Evolutionary conservation across 2,113 vertebrate species (phyloP).

Genomic region (Calonectris borealis): DNA sequence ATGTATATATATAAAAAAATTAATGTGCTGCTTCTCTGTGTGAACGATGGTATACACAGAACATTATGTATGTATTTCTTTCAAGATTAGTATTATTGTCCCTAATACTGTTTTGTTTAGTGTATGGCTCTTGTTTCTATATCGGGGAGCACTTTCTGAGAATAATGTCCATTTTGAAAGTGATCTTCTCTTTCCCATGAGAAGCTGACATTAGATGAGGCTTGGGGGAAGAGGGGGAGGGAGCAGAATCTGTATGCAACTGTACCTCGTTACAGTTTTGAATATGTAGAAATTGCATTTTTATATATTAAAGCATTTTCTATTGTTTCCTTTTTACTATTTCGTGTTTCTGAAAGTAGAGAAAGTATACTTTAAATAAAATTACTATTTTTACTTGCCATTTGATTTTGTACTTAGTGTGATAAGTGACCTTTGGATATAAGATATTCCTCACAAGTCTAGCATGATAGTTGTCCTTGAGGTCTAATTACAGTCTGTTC

Average conservation of each 20-base stretch:
- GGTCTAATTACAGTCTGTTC: constrained; percentile 53
- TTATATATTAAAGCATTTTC: neutral
- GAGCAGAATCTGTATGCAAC: neutral
- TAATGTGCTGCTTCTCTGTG: neutral
- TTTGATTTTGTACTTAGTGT: constrained; percentile 1
- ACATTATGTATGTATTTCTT: neutral
- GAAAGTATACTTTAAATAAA: neutral
- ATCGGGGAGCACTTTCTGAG: neutral
- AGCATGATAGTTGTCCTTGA: constrained; percentile 46
- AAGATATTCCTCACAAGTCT: constrained; percentile 24
- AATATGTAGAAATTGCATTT: neutral
- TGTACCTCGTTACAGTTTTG: neutral
- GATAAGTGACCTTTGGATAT: constrained; percentile 49
- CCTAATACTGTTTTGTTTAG: neutral
- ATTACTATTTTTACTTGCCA: neutral
- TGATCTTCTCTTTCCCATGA: neutral
- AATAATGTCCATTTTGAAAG: neutral
- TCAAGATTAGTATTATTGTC: neutral
- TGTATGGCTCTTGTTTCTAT: neutral
- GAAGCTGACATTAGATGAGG: neutral
- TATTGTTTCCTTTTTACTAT: neutral
- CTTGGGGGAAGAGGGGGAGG: neutral
- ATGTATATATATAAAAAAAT: neutral
- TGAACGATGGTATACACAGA: neutral
- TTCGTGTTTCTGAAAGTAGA: neutral